A percentile compares a stretch with the other conserved stretches of the same genome.
Conservation (phyloP, 2,113 vertebrate genomes). For the Corythoichthys haematopterus region DNA sequence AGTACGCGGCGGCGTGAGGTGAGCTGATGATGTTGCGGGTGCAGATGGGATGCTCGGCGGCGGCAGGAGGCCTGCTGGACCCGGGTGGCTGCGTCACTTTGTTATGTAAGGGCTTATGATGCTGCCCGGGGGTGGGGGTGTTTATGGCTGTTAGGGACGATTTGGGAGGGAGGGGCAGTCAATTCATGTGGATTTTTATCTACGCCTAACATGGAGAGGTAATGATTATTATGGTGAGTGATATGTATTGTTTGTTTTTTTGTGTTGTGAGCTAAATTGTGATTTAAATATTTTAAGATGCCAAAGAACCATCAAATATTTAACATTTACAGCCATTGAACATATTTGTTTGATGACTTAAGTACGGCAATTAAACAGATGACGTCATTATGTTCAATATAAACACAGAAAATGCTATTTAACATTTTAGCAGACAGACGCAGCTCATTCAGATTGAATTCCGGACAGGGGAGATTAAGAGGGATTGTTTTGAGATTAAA, state of each 20-base stretch:
- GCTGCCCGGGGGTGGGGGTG: slow-evolving; percentile 7
- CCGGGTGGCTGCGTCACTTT: slow-evolving; percentile 27
- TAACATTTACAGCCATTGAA: too few species aligned
- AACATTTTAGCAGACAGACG: background rate
- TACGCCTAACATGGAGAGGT: background rate
- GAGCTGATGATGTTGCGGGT: slow-evolving; percentile 30
- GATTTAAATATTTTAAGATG: too few species aligned
- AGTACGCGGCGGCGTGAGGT: background rate
- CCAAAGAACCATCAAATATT: too few species aligned
- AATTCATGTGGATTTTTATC: background rate
- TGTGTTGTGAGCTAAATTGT: too few species aligned
- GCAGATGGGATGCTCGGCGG: slow-evolving; percentile 44
- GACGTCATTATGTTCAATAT: too few species aligned
- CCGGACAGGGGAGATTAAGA: background rate
- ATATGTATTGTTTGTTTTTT: background rate
- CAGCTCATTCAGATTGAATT: background rate
- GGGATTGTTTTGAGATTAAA: slow-evolving; percentile 12
- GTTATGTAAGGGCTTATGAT: slow-evolving; percentile 48
- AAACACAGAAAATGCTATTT: too few species aligned
- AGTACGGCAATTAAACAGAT: too few species aligned
- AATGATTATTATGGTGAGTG: background rate
- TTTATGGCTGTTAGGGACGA: background rate
- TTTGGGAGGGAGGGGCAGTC: background rate
- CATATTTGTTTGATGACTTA: too few species aligned
- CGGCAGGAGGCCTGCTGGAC: slow-evolving; percentile 27